Base-by-base conservation (phyloP, 2,888 invertebrate species). In the Athetis lepigone region DNA sequence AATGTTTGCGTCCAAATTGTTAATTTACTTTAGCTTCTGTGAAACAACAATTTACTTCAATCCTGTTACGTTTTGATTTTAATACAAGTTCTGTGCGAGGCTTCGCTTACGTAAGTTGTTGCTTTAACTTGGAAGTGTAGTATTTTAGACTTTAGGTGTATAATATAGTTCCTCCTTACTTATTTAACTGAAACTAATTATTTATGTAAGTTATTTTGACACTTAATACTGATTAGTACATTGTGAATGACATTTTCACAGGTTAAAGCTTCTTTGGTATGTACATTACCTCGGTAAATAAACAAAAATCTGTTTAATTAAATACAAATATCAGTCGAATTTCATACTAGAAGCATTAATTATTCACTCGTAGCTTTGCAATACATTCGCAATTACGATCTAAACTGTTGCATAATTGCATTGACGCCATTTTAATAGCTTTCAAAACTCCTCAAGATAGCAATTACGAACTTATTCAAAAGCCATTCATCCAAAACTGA, bases 381-480 rank as follows among this genome's bases (percentile, higher is more conserved):
- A 67, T 39, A 62, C 47, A 54, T 37, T 42, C 7, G 7, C 29
- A 68, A 73, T 71, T 54, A 52, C 16, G 27, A 33, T 54, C 40
- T 39, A 51, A 73, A 56, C 39, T 43, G 58, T 58, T 50, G 45
- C 52, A 37, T 72, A 74, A 72, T 74, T 19, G 37, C 45, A 64
- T 72, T 59, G 45, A 64, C 75, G 75, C 46, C 25, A 61, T 75
- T 74, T 69, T 65, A 65, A 73, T 75, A 65, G 70, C 59, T 40
- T 60, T 39, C 57, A 60, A 46, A 70, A 70, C 66, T 73, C 59
- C 60, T 52, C 64, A 71, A 70, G 79, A 70, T 52, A 50, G 56
- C 56, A 68, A 79, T 79, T 67, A 79, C 50, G 21, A 70, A 70
- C 67, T 78, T 77, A 81, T 77, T 74, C 61, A 76, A 73, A 80